Evolutionary conservation across 2,888 invertebrate genomes (phyloP).

Genomic region (Agrotis puta): DNA sequence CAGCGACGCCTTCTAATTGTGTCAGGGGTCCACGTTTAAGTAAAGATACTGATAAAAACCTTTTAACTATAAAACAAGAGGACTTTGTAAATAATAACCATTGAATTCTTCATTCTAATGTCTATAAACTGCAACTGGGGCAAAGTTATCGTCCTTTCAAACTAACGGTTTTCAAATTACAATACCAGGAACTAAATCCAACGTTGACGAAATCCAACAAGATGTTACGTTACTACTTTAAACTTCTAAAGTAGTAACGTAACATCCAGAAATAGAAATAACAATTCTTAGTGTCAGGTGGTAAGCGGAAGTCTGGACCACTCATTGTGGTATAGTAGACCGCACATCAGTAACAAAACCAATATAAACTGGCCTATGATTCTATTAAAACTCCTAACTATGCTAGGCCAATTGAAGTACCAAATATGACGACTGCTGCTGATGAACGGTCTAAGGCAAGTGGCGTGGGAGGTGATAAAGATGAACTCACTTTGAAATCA

Average conservation of each 20-base stretch:
- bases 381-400: background rate
- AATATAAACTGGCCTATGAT: background rate
- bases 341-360: background rate
- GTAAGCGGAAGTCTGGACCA: constrained; percentile 35
- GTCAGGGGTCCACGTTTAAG: too few species aligned
- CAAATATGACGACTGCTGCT: background rate
- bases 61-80: too few species aligned
- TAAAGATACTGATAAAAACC: too few species aligned
- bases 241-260: constrained; percentile 10
- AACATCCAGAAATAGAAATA: constrained; percentile 47
- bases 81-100: too few species aligned
- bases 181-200: background rate
- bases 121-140: too few species aligned
- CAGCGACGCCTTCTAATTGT: too few species aligned
- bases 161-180: background rate
- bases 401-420: too few species aligned
- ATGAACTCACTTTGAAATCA: constrained; percentile 11
- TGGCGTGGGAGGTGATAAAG: constrained; percentile 29
- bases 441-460: background rate
- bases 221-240: too few species aligned
- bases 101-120: too few species aligned
- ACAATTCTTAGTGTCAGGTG: constrained; percentile 21
- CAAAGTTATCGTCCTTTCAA: background rate
- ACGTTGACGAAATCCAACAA: too few species aligned
- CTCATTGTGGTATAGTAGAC: background rate